Base-by-base conservation (phyloP, 2,113 vertebrate genomes). In the Xiphophorus couchianus region DNA sequence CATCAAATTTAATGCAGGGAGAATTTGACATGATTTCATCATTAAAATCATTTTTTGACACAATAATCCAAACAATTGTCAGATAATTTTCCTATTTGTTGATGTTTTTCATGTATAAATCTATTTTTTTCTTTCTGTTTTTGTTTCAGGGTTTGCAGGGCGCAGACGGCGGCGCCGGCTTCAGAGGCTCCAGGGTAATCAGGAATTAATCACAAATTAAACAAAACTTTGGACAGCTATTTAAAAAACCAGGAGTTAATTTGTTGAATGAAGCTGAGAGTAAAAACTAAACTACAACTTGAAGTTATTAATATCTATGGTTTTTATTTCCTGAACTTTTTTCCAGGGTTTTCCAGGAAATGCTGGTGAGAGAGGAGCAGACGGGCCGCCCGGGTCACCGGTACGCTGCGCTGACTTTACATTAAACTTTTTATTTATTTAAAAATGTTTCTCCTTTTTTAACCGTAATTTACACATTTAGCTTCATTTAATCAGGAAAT, bases 311-410 rank as follows among this genome's bases (percentile, higher is more conserved):
- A 37, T 11, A 12, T 37, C 11, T 11, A 12, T 1, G 10, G 10
- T 60, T 44, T n/a, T 19, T 39, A 15, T 14, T 2, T 51, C 0
- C 58, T 11, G 30, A 71, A 33, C 48, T 60, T 25, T 65, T 72
- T 78, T 88, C 8, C 35, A 97, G 96, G 96, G 96, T 48, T 90
- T 93, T 77, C 75, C 81, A 0, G 96, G 96, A 31, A 78, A 92
- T 61, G 72, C 84, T 17, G 96, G 96, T 13, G 84, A 88, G n/a
- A 84, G 61, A 13, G 96, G 96, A 67, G 78, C 88, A 0, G 19
- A 90, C 0, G 96, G 96, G 60, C 71, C 85, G 19, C 81, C 93
- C 67, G 96, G 96, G 84, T 84, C 92, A 0, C 73, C 19, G 70
- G 96, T 97, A 93, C 76, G 95, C 30, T 64, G 74, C 19, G 3